A percentile compares a stretch with the other conserved stretches of the same genome.
These are phyloP conservation scores for Mesoclemmys tuberculata DNA, from an alignment of 2,113 vertebrate genomes.

Conservation along the genomic window DNA sequence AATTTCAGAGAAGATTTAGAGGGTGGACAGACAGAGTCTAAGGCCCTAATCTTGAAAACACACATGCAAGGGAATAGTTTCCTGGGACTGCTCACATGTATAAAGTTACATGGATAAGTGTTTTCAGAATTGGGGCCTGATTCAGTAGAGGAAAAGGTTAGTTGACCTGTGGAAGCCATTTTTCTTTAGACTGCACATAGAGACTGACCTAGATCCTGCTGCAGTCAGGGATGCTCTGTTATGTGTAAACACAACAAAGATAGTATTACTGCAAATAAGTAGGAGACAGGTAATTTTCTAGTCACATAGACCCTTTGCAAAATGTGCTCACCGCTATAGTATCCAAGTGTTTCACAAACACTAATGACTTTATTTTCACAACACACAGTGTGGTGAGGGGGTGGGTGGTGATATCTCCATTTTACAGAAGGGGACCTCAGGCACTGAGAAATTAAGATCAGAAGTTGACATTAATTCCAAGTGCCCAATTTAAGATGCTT, in stretches of 20 bases:
- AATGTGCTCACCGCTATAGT: not conserved
- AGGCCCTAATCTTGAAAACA: not conserved
- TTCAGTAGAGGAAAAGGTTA: not conserved
- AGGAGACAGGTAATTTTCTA: not conserved
- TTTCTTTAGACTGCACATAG: not conserved
- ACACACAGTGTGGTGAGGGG: not conserved
- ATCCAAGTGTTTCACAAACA: not conserved
- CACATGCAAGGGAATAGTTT: not conserved
- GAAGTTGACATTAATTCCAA: not conserved
- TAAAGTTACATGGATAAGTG: not conserved
- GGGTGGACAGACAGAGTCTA: not conserved
- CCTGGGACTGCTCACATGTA: not conserved
- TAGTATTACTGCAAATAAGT: not conserved
- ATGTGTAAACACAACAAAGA: not conserved
- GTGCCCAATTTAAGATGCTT: not conserved
- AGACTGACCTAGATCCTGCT: conserved; percentile 1
- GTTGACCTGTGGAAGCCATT: not conserved
- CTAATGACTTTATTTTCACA: not conserved
- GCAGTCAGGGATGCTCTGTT: not conserved
- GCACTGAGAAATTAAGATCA: not conserved
- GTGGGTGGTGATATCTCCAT: not conserved
- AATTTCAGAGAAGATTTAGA: not conserved
- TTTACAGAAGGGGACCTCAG: not conserved
- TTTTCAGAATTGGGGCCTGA: not conserved
- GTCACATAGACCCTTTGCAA: not conserved